phyloP scores from a whole-genome alignment of 2,888 invertebrate species.

The Macropis europaea region DNA sequence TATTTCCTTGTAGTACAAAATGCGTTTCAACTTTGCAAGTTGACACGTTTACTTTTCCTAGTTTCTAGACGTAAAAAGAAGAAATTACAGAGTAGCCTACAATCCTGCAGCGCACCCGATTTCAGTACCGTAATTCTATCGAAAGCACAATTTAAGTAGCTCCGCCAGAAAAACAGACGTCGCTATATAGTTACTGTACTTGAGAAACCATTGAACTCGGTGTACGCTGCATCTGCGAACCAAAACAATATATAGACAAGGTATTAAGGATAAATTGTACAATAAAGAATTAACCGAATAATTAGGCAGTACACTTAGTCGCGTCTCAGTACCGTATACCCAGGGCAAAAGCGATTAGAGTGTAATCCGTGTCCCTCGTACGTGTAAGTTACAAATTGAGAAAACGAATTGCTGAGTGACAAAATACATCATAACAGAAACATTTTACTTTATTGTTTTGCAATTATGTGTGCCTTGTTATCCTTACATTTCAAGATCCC shows the following conservation, averaged over 20 bases:
- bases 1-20: constrained; percentile 66
- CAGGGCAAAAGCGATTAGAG: constrained; percentile 42
- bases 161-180: not conserved
- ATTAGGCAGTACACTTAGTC: constrained; percentile 48
- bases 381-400: constrained; percentile 54
- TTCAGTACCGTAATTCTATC: constrained; percentile 35
- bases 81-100: constrained; percentile 52
- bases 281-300: constrained; percentile 58
- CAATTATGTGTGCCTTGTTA: constrained; percentile 8
- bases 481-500: not conserved
- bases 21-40: constrained; percentile 52
- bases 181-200: not conserved
- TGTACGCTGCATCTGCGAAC: constrained; percentile 50
- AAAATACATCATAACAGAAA: constrained; percentile 57
- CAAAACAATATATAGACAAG: constrained; percentile 58
- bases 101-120: constrained; percentile 44
- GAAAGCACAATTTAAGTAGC: constrained; percentile 12
- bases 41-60: constrained; percentile 60
- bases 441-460: constrained; percentile 38
- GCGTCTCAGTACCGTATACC: constrained; percentile 52
- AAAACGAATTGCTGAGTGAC: constrained; percentile 51
- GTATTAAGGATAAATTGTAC: constrained; percentile 61
- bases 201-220: constrained; percentile 44
- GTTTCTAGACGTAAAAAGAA: constrained; percentile 54
- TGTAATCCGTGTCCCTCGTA: constrained; percentile 48